Conservation (phyloP, 2,113 vertebrate species). For the Proterorhinus semilunaris region DNA sequence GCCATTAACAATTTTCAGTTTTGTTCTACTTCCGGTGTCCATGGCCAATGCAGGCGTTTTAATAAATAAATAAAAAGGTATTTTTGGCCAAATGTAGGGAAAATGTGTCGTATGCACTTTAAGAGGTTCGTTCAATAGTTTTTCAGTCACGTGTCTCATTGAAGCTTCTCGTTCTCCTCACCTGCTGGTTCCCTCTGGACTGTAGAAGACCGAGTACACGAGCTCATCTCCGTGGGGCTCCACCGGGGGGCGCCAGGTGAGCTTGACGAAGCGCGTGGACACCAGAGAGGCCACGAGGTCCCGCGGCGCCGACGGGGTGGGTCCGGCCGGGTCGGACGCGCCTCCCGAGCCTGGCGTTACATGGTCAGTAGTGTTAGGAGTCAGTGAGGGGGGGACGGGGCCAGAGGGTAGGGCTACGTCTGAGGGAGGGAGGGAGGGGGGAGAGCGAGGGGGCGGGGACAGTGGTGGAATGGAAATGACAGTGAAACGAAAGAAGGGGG, state of each 20-base stretch:
- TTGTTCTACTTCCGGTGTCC: too few relatives aligned
- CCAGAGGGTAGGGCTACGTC: slow-evolving; percentile 95
- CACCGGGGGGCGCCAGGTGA: slow-evolving; percentile 92
- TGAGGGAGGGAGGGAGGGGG: slow-evolving; percentile 66
- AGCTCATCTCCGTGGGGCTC: slow-evolving; percentile 94
- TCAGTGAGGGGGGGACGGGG: slow-evolving; percentile 94
- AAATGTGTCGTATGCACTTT: too few relatives aligned
- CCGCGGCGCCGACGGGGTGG: slow-evolving; percentile 88
- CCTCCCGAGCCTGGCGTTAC: slow-evolving; percentile 91
- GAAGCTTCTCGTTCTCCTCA: slow-evolving; percentile 45
- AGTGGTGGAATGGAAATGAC: slow-evolving; percentile 67
- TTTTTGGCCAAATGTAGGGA: too few relatives aligned
- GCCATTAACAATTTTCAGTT: too few relatives aligned
- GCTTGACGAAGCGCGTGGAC: slow-evolving; percentile 97
- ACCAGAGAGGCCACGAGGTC: slow-evolving; percentile 97
- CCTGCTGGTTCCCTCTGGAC: slow-evolving; percentile 90
- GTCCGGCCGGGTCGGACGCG: slow-evolving; percentile 80
- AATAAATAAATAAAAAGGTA: too few relatives aligned
- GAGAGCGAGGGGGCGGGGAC: slow-evolving; percentile 37
- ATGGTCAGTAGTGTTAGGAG: slow-evolving; percentile 99
- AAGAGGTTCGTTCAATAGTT: too few relatives aligned
- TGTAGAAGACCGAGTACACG: slow-evolving; percentile 96
- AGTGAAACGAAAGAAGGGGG: slow-evolving; percentile 73
- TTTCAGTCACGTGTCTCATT: too few relatives aligned
- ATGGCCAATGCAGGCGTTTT: too few relatives aligned